Base-by-base conservation (phyloP, 2,888 invertebrate species). In the Tipula unca region DNA sequence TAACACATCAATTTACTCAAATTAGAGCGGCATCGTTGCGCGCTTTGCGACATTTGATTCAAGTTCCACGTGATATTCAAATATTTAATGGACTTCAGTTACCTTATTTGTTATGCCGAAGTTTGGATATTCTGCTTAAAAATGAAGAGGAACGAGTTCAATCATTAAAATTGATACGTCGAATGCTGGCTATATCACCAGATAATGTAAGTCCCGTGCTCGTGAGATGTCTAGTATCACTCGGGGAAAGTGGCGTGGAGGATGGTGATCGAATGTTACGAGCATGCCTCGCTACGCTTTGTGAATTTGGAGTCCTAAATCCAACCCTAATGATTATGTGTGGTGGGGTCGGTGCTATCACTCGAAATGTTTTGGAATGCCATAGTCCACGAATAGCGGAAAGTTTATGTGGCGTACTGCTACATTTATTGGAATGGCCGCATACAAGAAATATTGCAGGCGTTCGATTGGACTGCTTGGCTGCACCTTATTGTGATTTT, bases 101-200 rank as follows among this genome's bases (percentile, higher is more conserved):
- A 89, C 97, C 97, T 87, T 95, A 94, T 91, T 93, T 98, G 88
- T 93, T 98, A 87, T 91, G 88, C 88, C 96, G 97, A 89, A 97
- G 97, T 87, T 93, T 99, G 90, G 99, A 99, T 91, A 92, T 98
- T 87, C 94, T 95, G 91, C 92, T 97, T 85, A 96, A 96, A 88
- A 98, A 97, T 90, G 98, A 99, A 90, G 94, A 97, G 88, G 99
- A 98, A 90, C 93, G 98, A 82, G 94, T 97, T 85, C 98, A 98
- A 91, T 98, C 97, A 0, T 92, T 98, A 88, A 95, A 98, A 88
- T 93, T 99, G 86, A 88, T 91, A 83, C 92, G 92, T 32, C 93
- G 93, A 89, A 93, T 96, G 88, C 90, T 96, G 85, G 92, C 92
- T 88, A 92, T 93, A 89, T 92, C 93, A 42, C 94, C 96, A 0